Conservation (phyloP, 2,797 vertebrate genomes). For the Sebastes miniatus region DNA sequence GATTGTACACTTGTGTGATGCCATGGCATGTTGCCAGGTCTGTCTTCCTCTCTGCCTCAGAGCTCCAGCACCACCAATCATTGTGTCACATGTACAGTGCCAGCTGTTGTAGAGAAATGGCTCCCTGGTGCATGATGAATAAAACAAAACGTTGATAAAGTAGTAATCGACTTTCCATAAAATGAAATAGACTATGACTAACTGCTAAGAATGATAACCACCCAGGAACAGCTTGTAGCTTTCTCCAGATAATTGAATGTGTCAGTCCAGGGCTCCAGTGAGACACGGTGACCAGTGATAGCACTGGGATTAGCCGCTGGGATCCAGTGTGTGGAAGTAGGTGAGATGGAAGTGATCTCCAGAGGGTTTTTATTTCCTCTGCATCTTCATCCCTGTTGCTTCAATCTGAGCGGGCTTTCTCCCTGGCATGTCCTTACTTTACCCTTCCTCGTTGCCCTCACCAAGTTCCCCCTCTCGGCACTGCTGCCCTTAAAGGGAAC, state of each 20-base stretch:
- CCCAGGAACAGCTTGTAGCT: slow-evolving; percentile 8
- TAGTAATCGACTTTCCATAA: slow-evolving; percentile 44
- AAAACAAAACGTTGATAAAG: slow-evolving; percentile 50
- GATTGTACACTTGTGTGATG: slow-evolving; percentile 14
- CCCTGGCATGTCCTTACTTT: background rate
- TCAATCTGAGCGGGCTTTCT: background rate
- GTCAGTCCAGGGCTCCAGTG: background rate
- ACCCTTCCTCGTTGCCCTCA: background rate
- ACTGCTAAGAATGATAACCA: slow-evolving; percentile 15
- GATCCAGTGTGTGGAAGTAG: background rate
- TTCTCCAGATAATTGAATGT: background rate
- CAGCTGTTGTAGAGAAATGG: slow-evolving; percentile 39
- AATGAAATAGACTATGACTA: slow-evolving; percentile 36
- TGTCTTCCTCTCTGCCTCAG: slow-evolving; percentile 5
- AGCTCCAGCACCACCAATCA: slow-evolving; percentile 11
- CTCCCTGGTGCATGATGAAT: slow-evolving; percentile 46
- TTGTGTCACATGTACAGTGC: slow-evolving; percentile 7
- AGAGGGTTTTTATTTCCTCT: slow-evolving; percentile 3
- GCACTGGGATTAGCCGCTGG: background rate
- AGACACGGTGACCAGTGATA: background rate
- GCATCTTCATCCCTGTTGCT: background rate
- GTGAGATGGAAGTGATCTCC: background rate
- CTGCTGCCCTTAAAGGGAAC: background rate
- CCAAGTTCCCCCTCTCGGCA: background rate
- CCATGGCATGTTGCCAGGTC: slow-evolving; percentile 19